Percentiles rank a stretch among this genome's conserved stretches.
Evolutionary conservation across 2,797 vertebrate genomes (phyloP).

Genomic region (Sus cebifrons): DNA sequence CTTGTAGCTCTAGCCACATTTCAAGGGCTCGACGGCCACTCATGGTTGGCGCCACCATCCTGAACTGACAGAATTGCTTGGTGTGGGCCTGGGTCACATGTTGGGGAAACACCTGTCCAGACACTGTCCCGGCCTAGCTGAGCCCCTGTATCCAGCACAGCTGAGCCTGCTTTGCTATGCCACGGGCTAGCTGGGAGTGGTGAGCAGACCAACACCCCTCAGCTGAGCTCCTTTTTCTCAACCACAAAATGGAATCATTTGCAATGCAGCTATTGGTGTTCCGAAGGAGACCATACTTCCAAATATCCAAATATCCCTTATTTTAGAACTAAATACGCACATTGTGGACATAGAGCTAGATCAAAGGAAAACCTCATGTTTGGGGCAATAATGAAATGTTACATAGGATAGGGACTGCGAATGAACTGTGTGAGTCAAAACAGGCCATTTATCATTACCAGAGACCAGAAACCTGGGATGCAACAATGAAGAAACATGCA

Average conservation of each 20-base stretch:
- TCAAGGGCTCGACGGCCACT: accelerated
- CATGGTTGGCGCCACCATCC: accelerated
- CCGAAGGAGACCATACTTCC: not conserved
- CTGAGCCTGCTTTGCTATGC: accelerated
- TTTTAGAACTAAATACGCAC: too few species aligned
- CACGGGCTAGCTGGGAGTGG: accelerated
- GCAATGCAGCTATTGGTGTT: accelerated
- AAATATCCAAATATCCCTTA: too few species aligned
- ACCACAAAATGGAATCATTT: accelerated
- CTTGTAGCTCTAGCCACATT: not conserved
- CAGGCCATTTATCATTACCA: too few species aligned
- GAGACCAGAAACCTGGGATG: too few species aligned
- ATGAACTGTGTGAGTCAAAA: too few species aligned
- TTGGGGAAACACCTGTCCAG: not conserved
- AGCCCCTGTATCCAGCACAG: too few species aligned
- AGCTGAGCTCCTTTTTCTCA: too few species aligned
- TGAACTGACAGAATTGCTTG: accelerated
- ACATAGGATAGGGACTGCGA: too few species aligned
- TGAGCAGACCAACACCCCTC: not conserved
- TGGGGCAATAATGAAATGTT: too few species aligned
- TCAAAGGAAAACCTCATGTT: too few species aligned
- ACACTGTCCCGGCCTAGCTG: accelerated
- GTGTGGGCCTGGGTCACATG: accelerated
- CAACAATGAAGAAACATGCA: too few species aligned
- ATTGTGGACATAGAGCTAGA: too few species aligned